Evolutionary conservation across 2,888 invertebrate genomes (phyloP), one percentile per base, ranked within the genome.

Genomic region (Temnothorax ravouxi): DNA sequence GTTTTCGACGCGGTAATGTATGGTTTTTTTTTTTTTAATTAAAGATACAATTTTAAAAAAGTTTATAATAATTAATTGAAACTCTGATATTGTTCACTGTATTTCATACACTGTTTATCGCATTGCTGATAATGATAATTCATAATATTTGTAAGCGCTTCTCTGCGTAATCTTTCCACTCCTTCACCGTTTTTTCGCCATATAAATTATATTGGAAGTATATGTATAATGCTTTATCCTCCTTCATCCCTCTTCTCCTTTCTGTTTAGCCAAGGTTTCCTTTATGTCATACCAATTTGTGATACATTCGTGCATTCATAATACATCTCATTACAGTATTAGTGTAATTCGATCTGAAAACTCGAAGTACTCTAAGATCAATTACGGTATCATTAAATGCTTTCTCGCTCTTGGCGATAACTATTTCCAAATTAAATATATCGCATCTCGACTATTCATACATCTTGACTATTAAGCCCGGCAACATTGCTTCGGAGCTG

Each of bases 111-210:
- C 29, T 29, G 29, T 29, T 29, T 29, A 29, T 3, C 29, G 3
- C 29, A 29, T 29, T 29, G 3, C 29, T 29, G 29, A 3, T 29
- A 29, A 29, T 29, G 29, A 41, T 41, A 64, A 64, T 41, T 13
- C 9, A 21, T 38, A 64, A 6, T 38, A 64, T 64, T 13, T 13
- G 11, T 64, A 64, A 64, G 13, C 5, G 38, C 4, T 38, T 21
- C 21, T 44, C 38, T 62, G 34, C 15, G 15, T 38, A 18, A 56
- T 11, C 34, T 64, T 64, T 64, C 84, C 61, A 83, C 84, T 87
- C 88, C 86, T 90, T 90, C 88, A 89, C 88, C 29, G 29, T 89
- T 92, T 92, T 92, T 90, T 83, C 86, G 88, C 88, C 83, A 88
- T 87, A 88, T 88, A 89, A 91, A 91, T 61, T 18, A 2, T 61